These are phyloP conservation scores for Amblyopsis rosae DNA, from an alignment of 2,113 vertebrate genomes.

Conservation along the genomic window DNA sequence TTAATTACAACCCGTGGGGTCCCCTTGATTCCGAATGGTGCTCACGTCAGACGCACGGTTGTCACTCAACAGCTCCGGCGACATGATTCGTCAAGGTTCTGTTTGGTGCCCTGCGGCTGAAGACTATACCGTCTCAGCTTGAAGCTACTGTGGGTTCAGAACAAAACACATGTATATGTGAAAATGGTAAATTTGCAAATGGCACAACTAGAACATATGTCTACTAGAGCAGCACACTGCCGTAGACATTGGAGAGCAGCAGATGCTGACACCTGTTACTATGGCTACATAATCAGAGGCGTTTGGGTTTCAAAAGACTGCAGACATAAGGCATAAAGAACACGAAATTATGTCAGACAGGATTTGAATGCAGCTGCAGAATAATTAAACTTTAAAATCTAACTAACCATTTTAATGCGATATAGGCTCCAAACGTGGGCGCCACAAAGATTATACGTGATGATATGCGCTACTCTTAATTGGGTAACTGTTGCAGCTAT, in stretches of 20 bases:
- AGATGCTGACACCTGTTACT: conserved; percentile 74
- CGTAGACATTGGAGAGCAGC: conserved; percentile 17
- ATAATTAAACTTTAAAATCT: no score
- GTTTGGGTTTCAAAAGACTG: conserved; percentile 31
- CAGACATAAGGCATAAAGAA: not conserved
- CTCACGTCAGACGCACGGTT: conserved; percentile 47
- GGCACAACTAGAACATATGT: not conserved
- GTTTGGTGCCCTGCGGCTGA: not conserved
- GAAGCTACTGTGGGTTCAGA: conserved; percentile 33
- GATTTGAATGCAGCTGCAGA: no score
- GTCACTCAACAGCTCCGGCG: conserved; percentile 10
- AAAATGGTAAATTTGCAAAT: not conserved
- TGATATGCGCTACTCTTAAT: conserved; percentile 6
- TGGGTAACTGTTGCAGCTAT: not conserved
- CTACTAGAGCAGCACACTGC: not conserved
- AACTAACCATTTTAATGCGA: no score
- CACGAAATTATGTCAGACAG: no score
- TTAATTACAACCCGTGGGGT: conserved; percentile 39
- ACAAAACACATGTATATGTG: conserved; percentile 3
- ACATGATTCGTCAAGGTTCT: conserved; percentile 19
- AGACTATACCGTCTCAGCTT: conserved; percentile 5
- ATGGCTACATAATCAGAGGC: conserved; percentile 71
- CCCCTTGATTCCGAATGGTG: conserved; percentile 42
- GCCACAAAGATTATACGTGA: not conserved
- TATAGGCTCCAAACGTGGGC: not conserved